phyloP scores from a whole-genome alignment of 2,888 invertebrate genomes.

The Calliphora vomitoria region DNA sequence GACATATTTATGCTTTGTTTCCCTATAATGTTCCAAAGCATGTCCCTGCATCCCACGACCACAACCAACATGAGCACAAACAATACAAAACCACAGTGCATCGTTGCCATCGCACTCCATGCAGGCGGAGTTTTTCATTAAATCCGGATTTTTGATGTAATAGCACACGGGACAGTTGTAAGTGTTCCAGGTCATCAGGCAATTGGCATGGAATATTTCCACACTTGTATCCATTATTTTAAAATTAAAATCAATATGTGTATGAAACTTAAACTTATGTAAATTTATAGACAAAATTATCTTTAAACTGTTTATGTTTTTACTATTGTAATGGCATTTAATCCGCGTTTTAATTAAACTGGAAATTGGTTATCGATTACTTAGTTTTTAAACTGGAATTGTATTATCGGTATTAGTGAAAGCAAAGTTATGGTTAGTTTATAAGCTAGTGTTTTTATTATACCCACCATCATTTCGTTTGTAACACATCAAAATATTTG shows the following conservation, averaged over 20 bases:
- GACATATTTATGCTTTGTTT: conserved; percentile 25
- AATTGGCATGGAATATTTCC: background rate
- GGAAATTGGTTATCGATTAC: background rate
- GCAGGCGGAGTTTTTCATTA: conserved; percentile 32
- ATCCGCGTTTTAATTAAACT: background rate
- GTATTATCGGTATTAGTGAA: too few relatives aligned
- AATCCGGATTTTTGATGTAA: conserved; percentile 42
- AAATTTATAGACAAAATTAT: background rate
- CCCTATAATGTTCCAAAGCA: conserved; percentile 33
- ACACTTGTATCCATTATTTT: conserved; percentile 39
- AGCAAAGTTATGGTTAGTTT: too few relatives aligned
- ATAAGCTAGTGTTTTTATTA: too few relatives aligned
- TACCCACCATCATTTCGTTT: too few relatives aligned
- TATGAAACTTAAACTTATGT: background rate
- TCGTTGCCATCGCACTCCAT: conserved; percentile 34
- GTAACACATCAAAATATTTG: too few relatives aligned
- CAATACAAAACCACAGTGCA: conserved; percentile 41
- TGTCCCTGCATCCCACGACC: background rate
- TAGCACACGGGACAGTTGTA: conserved; percentile 36
- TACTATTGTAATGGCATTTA: background rate
- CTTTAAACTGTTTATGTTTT: background rate
- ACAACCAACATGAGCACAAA: conserved; percentile 61
- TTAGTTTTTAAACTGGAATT: background rate
- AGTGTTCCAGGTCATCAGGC: background rate
- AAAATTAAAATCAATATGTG: conserved; percentile 7